Evolutionary conservation across 2,888 invertebrate species (phyloP), one percentile per base, ranked within the genome.

Genomic region (Drosophila formosana): DNA sequence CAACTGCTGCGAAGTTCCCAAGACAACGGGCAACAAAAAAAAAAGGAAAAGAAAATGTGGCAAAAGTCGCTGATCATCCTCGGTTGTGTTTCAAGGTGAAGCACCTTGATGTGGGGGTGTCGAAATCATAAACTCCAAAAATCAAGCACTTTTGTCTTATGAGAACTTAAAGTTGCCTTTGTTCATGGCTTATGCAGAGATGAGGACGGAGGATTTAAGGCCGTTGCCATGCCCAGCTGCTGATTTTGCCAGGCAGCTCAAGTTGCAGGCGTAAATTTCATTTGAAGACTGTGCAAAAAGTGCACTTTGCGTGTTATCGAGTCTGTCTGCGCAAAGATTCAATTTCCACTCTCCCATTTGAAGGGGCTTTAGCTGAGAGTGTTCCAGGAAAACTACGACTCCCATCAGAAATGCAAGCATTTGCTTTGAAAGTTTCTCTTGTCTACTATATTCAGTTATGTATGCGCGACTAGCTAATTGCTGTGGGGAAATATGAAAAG

Each of bases 1-100:
- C 43, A 75, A 66, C 72, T 65, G 65, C 78, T 81, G 78, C 43
- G 47, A 23, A 45, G 75, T 83, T 86, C 75, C 75, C 83, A 80
- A 30, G 80, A 37, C 58, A 82, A 76, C 71, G 28, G 6, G 37
- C 18, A 64, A 52, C 8, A 1, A 8, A 23, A 13, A 51, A 66
- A 49, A 28, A 28, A 4, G 28, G 5, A 28, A 28, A 28, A 28
- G 4, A 28, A 39, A 55, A 11, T 13, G 73, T 52, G 67, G 50
- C 64, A 62, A 72, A 85, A 75, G 66, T 72, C 70, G 75, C 46
- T 39, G 84, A 84, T 81, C 74, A 85, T 72, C 58, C 63, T 49
- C 30, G 32, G 28, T 32, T 61, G 43, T 49, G 30, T 62, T 55
- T 58, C 57, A 60, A 72, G 62, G 62, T 72, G 72, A 66, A 53